phyloP scores from a whole-genome alignment of 2,113 vertebrate genomes.

The Apodemus sylvaticus region DNA sequence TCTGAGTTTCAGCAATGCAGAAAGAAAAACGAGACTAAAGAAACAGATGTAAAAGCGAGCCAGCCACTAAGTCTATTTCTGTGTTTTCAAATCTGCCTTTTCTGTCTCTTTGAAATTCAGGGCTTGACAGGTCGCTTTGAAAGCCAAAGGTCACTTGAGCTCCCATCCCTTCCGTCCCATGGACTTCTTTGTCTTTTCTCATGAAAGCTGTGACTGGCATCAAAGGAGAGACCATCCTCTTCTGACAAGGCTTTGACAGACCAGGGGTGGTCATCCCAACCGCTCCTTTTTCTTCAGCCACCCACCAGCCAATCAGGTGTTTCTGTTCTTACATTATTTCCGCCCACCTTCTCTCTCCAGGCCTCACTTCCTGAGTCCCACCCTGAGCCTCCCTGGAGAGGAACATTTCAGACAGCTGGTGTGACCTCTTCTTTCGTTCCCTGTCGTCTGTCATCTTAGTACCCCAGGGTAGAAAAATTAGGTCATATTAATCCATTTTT shows the following conservation, averaged over 20 bases:
- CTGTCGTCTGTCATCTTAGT: neutral
- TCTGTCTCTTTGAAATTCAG: conserved; percentile 22
- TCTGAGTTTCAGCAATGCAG: neutral
- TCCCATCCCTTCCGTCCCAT: neutral
- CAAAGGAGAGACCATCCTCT: neutral
- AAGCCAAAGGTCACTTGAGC: conserved; percentile 50
- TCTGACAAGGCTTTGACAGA: neutral
- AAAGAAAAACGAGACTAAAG: neutral
- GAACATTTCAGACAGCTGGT: neutral
- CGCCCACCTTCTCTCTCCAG: neutral
- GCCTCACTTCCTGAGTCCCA: too few species aligned
- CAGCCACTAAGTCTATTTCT: conserved; percentile 56
- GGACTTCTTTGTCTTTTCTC: neutral
- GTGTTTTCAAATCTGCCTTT: conserved; percentile 51
- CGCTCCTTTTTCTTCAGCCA: neutral
- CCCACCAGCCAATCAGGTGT: neutral
- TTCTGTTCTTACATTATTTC: conserved; percentile 5
- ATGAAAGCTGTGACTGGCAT: neutral
- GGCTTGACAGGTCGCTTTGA: conserved; percentile 13
- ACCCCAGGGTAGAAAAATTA: neutral
- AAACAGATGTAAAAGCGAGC: neutral
- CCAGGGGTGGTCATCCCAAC: neutral
- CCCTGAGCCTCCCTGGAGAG: neutral
- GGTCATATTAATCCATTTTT: neutral
- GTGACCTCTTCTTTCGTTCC: neutral